Evolutionary conservation across 2,113 vertebrate genomes (phyloP).

Genomic region (Myodes glareolus): DNA sequence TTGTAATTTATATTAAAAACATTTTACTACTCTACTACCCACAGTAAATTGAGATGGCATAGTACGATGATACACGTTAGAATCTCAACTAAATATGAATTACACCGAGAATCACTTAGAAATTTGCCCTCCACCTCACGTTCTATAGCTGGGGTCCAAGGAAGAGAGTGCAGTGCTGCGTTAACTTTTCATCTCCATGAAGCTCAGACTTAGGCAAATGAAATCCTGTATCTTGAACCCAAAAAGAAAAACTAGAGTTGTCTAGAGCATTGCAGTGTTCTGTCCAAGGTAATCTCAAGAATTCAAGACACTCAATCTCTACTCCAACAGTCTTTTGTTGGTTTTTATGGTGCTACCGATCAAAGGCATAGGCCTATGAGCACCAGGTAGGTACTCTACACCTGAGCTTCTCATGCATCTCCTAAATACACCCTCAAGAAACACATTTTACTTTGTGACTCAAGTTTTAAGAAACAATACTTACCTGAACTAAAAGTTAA

Average conservation of each 20-base stretch:
- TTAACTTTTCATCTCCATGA: background rate
- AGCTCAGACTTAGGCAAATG: slow-evolving; percentile 20
- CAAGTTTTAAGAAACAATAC: slow-evolving; percentile 56
- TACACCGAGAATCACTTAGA: slow-evolving; percentile 34
- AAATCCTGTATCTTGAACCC: slow-evolving; percentile 55
- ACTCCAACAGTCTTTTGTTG: background rate
- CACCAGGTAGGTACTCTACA: background rate
- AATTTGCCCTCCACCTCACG: slow-evolving; percentile 47
- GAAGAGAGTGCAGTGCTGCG: background rate
- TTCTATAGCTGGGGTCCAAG: background rate
- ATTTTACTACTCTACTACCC: slow-evolving; percentile 12
- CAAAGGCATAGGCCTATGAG: background rate
- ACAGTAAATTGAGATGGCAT: background rate
- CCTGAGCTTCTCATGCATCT: background rate
- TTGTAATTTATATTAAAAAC: slow-evolving; percentile 30
- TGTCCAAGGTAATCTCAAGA: background rate
- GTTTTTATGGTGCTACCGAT: background rate
- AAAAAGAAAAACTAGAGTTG: background rate
- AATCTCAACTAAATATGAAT: slow-evolving; percentile 36
- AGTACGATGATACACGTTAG: background rate
- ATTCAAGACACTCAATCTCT: slow-evolving; percentile 25
- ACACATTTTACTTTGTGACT: slow-evolving; percentile 43
- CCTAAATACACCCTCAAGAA: background rate
- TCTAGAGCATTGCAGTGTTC: background rate
- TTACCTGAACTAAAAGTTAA: slow-evolving; percentile 57